Evolutionary conservation across 92 coral and sea anemone species (phyloP), one percentile per base, ranked within the genome.

Genomic region (Paramuricea clavata): DNA sequence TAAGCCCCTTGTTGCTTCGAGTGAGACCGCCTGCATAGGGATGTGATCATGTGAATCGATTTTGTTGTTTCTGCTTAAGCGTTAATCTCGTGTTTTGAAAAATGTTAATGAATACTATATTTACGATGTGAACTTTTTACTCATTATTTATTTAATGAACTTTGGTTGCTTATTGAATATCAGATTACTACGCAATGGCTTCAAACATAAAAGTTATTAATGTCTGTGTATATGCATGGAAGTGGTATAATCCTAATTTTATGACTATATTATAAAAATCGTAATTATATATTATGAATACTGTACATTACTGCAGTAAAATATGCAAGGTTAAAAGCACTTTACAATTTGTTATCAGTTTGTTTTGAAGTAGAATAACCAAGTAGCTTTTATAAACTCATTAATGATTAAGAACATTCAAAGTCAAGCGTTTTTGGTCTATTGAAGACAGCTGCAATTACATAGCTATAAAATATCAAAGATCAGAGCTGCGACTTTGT

Each of bases 341-440:
- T n/a, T n/a, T n/a, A n/a, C n/a, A n/a, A n/a, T n/a, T n/a, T n/a
- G n/a, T n/a, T n/a, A n/a, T n/a, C n/a, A n/a, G n/a, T n/a, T n/a
- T n/a, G n/a, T n/a, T n/a, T 47, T 47, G 32, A 34, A 69, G 44
- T 69, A 28, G 26, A 69, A 69, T 69, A 44, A 22, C 78, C 32
- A 44, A 72, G 78, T 22, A 39, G 78, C 31, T 72, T 72, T 44
- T 16, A 39, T 19, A 13, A 17, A 41, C 50, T 44, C 52, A 7
- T 39, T 36, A 65, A 65, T 65, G 72, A 65, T 65, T 65, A 31
- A 65, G 22, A 65, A 65, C 41, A 65, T 65, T 39, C 72, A 65
- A 65, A 65, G 39, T 28, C 39, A 54, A 19, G 54, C 10, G 19
- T 57, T 28, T 65, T 12, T 39, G 72, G 41, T 31, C 19, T n/a